Percentiles rank a stretch among this genome's conserved stretches.
Evolutionary conservation across 1,140 invertebrate species (phyloP).

Genomic region (Pachypsylla venusta): DNA sequence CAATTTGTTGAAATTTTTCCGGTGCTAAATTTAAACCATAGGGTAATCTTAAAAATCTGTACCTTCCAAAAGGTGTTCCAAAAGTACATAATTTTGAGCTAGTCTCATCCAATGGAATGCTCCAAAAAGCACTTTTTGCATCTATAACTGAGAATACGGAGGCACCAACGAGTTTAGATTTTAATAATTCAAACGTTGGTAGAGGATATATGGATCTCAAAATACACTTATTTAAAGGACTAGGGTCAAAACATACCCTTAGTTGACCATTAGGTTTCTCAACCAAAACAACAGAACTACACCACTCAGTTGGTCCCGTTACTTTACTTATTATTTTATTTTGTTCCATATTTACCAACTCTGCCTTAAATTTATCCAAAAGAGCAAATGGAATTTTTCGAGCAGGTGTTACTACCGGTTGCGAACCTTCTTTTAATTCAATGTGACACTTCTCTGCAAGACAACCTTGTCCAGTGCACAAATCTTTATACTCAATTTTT

Average conservation of each 20-base stretch:
- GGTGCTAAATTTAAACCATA: conserved; percentile 24
- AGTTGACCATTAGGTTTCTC: conserved; percentile 11
- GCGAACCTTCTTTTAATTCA: not conserved
- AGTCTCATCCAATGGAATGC: conserved; percentile 23
- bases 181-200: conserved; percentile 10
- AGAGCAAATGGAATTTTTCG: not conserved
- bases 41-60: conserved; percentile 25
- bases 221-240: conserved; percentile 24
- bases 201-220: conserved; percentile 16
- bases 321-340: not conserved
- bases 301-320: not conserved
- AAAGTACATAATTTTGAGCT: conserved; percentile 25
- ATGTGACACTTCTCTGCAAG: not conserved
- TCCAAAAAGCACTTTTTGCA: conserved; percentile 23
- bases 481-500: not conserved
- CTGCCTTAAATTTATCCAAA: not conserved
- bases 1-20: conserved; percentile 20
- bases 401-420: not conserved
- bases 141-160: conserved; percentile 14
- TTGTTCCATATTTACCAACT: not conserved
- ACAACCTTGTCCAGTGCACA: not conserved
- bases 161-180: not conserved
- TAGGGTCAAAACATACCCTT: conserved; percentile 29
- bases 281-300: not conserved
- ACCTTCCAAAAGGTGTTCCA: conserved; percentile 25